Percentiles rank a stretch among this genome's conserved stretches.
These are phyloP conservation scores for Poeciliopsis retropinna DNA, from an alignment of 2,113 vertebrate genomes.

Conservation along the genomic window DNA sequence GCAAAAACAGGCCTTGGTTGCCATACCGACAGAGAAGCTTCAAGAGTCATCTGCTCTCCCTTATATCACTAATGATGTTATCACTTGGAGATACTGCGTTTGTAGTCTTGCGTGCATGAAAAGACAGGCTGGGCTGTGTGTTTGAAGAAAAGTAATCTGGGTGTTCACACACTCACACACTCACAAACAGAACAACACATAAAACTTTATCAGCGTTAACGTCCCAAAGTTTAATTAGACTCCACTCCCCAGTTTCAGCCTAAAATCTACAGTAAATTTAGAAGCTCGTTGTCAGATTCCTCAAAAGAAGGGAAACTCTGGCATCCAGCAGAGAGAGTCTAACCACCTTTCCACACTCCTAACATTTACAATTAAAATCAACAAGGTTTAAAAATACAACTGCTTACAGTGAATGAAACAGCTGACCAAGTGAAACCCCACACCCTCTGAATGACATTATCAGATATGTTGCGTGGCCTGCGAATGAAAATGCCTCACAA, in stretches of 20 bases:
- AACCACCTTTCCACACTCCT: background rate
- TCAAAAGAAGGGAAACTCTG: background rate
- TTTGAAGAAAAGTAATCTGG: constrained; percentile 40
- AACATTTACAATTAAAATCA: background rate
- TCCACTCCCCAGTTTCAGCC: background rate
- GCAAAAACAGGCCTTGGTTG: constrained; percentile 79
- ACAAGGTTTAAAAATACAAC: background rate
- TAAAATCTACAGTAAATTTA: constrained; percentile 1
- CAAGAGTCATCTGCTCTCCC: constrained; percentile 78
- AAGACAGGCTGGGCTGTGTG: constrained; percentile 43
- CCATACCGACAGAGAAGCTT: constrained; percentile 82
- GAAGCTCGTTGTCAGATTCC: background rate
- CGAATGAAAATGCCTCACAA: constrained; percentile 13
- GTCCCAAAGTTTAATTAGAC: background rate
- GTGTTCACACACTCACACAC: constrained; percentile 32
- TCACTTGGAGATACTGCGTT: constrained; percentile 76
- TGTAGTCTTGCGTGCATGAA: constrained; percentile 52
- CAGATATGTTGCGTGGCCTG: background rate
- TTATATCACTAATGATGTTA: constrained; percentile 79
- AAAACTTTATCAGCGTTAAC: background rate
- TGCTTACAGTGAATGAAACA: background rate
- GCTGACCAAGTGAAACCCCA: constrained; percentile 1
- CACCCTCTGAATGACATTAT: background rate
- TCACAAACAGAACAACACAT: constrained; percentile 16
- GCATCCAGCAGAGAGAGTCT: background rate